Conservation (phyloP, 2,113 vertebrate species). For the Microcebus tavaratra region DNA sequence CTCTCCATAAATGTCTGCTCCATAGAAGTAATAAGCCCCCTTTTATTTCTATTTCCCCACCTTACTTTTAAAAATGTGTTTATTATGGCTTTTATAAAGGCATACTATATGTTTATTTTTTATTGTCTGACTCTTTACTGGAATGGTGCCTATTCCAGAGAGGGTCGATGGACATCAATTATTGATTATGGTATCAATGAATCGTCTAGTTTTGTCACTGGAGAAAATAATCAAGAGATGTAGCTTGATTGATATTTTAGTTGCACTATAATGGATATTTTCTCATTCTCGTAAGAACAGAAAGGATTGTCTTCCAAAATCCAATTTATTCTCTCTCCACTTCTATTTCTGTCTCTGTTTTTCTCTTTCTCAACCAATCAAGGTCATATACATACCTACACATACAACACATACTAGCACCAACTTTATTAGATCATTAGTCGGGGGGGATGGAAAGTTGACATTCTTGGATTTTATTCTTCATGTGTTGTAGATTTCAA, state of each 20-base stretch:
- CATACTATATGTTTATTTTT: not conserved
- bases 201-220: not conserved
- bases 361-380: not conserved
- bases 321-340: not conserved
- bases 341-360: not conserved
- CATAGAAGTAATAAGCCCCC: not conserved
- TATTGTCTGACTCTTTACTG: not conserved
- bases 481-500: conserved; percentile 70
- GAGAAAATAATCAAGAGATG: not conserved
- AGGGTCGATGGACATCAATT: not conserved
- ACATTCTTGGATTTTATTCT: conserved; percentile 73
- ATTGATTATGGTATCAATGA: not conserved
- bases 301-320: not conserved
- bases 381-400: not conserved
- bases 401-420: no score
- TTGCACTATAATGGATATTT: not conserved
- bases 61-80: not conserved
- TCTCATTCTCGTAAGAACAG: not conserved
- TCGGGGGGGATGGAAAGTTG: conserved; percentile 60
- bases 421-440: conserved; percentile 68
- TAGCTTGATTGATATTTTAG: not conserved
- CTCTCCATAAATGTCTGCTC: not conserved
- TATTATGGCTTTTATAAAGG: not conserved
- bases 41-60: not conserved
- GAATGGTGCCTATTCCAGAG: not conserved